These are phyloP conservation scores for Seriola aureovittata DNA, from an alignment of 2,113 vertebrate species.

Conservation along the genomic window DNA sequence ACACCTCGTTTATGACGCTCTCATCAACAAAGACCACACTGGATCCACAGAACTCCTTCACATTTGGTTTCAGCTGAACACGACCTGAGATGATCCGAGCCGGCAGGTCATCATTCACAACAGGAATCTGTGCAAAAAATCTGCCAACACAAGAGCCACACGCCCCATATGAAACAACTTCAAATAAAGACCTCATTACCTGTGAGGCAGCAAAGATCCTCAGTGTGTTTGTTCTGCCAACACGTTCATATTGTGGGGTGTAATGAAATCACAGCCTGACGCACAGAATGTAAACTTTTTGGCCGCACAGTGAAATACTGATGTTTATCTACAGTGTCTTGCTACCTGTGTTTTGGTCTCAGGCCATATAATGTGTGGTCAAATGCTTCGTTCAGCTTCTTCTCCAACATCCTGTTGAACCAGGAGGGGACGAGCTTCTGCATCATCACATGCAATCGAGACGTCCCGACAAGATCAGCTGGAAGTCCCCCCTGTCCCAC, in stretches of 20 bases:
- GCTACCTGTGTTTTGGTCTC: conserved; percentile 84
- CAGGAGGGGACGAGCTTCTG: conserved; percentile 71
- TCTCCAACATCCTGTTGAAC: conserved; percentile 71
- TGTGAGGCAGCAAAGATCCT: background rate
- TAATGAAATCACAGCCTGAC: background rate
- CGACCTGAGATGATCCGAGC: conserved; percentile 87
- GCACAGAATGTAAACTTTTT: background rate
- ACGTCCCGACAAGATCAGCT: background rate
- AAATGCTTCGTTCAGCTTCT: conserved; percentile 78
- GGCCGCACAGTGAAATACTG: background rate
- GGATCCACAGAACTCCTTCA: conserved; percentile 86
- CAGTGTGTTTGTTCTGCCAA: no score
- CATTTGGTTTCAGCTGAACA: conserved; percentile 87
- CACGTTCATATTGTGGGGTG: background rate
- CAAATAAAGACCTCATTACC: background rate
- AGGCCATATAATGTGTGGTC: conserved; percentile 88
- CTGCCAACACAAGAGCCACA: conserved; percentile 65
- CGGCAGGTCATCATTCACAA: conserved; percentile 90
- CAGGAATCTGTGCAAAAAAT: conserved; percentile 77
- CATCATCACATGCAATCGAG: conserved; percentile 76
- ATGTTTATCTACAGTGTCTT: background rate
- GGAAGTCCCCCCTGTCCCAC: conserved; percentile 85
- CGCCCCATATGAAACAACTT: background rate
- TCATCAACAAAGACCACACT: conserved; percentile 88
- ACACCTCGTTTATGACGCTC: conserved; percentile 83